Base-by-base conservation (phyloP, 2,888 invertebrate species). In the Globia sparganii region DNA sequence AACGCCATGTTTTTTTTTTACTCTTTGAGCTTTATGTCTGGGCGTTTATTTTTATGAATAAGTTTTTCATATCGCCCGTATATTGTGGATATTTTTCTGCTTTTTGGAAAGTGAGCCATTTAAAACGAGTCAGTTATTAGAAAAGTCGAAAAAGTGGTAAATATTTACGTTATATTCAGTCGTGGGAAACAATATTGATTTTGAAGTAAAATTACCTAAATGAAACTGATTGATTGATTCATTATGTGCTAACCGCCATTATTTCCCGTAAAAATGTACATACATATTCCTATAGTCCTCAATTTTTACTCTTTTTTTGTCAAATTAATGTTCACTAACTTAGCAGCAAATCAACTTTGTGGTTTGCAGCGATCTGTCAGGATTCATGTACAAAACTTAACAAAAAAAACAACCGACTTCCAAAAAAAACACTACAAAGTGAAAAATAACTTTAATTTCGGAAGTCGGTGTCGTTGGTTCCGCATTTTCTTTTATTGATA, bases 21-120 rank as follows among this genome's bases (percentile, higher is more conserved):
- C 64, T 66, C n/a, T 74, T 68, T 77, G 56, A 25, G n/a, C 18
- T 61, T 65, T 77, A 58, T 62, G 8, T 59, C 49, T 21, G 21
- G 28, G 18, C 37, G 37, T 72, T 85, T 75, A 80, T 81, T 75
- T 80, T 84, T 70, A 72, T 77, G 77, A 80, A 78, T 72, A 75
- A 68, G 58, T 72, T 87, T 87, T 80, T 80, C 18, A 75, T 72
- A 66, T 72, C 28, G 34, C 31, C 11, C 40, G 62, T 73, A 53
- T 66, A 46, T 53, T 72, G 65, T 49, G 70, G 11, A 66, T 73
- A 40, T 61, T 65, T 65, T 64, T 72, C 69, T 53, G 62, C 37
- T 66, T 25, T 43, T 40, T 71, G 28, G n/a, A 62, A 53, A 46
- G 37, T 34, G n/a, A 64, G 37, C 61, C n/a, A 69, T 77, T 76